Conservation (phyloP, 1,140 invertebrate genomes). For the Battus philenor region DNA sequence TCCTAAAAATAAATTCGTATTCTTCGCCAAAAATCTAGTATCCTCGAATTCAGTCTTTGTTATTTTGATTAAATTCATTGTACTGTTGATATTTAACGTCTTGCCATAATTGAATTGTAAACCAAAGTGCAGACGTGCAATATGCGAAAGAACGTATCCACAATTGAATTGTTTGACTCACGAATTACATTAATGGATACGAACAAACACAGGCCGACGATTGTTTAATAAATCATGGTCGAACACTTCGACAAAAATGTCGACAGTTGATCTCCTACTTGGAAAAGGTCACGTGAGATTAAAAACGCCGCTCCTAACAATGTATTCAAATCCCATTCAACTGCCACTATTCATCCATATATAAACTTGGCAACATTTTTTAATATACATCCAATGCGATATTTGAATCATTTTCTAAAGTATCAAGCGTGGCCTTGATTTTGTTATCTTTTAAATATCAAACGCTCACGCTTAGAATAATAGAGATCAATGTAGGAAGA, state of each 20-base stretch:
- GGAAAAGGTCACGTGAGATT: slow-evolving; percentile 28
- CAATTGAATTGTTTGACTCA: slow-evolving; percentile 8
- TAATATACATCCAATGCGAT: slow-evolving; percentile 7
- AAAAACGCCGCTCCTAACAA: slow-evolving; percentile 26
- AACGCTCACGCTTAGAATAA: slow-evolving; percentile 22
- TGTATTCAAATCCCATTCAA: slow-evolving; percentile 22
- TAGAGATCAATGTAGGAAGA: slow-evolving; percentile 36
- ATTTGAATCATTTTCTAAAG: not conserved
- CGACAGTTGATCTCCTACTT: slow-evolving; percentile 17
- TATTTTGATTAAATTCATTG: slow-evolving; percentile 3
- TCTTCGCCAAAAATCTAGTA: not conserved
- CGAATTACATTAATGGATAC: slow-evolving; percentile 5
- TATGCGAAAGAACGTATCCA: not conserved
- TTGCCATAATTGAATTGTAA: slow-evolving; percentile 17
- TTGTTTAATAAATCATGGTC: slow-evolving; percentile 23
- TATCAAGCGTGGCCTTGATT: slow-evolving; percentile 17
- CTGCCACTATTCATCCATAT: slow-evolving; percentile 4
- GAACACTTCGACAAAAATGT: slow-evolving; percentile 24
- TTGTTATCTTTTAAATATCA: slow-evolving; percentile 11
- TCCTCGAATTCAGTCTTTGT: slow-evolving; percentile 8
- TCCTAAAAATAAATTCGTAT: not conserved
- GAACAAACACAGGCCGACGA: not conserved
- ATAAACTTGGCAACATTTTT: slow-evolving; percentile 5
- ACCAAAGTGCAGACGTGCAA: slow-evolving; percentile 4
- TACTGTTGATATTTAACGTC: slow-evolving; percentile 10